phyloP scores from a whole-genome alignment of 2,797 vertebrate genomes.

The Odontamblyopus lacepedii region DNA sequence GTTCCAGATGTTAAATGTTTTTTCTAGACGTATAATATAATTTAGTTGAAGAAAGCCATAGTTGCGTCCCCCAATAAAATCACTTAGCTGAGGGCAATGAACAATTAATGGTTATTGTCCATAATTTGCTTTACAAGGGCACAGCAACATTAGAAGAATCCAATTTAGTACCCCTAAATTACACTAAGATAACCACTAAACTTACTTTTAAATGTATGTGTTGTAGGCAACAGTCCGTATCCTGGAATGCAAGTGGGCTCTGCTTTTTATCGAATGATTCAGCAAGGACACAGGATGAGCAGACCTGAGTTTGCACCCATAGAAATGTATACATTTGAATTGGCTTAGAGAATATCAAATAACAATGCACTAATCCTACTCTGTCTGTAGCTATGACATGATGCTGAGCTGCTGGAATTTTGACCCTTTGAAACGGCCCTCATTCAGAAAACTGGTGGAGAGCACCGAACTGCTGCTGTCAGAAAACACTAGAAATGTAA shows the following conservation, averaged over 20 bases:
- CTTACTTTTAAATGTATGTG: constrained; percentile 17
- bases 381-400: constrained; percentile 85
- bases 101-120: constrained; percentile 21
- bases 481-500: constrained; percentile 88
- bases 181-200: neutral
- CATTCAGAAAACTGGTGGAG: constrained; percentile 92
- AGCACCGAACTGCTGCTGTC: constrained; percentile 91
- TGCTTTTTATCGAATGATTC: constrained; percentile 95
- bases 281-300: constrained; percentile 93
- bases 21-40: constrained; percentile 14
- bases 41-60: constrained; percentile 18
- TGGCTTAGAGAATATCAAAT: neutral
- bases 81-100: constrained; percentile 24
- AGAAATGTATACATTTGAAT: constrained; percentile 82
- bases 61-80: constrained; percentile 23
- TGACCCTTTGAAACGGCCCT: constrained; percentile 90
- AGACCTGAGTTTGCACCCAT: constrained; percentile 88
- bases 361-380: constrained; percentile 16
- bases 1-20: constrained; percentile 22
- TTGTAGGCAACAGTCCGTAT: constrained; percentile 92
- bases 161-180: constrained; percentile 5
- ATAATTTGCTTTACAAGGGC: constrained; percentile 7
- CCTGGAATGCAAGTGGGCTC: constrained; percentile 95
- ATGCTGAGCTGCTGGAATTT: constrained; percentile 95
- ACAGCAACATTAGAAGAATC: neutral